These are phyloP conservation scores for Denticeps clupeoides DNA, from an alignment of 2,797 vertebrate species.

Conservation along the genomic window DNA sequence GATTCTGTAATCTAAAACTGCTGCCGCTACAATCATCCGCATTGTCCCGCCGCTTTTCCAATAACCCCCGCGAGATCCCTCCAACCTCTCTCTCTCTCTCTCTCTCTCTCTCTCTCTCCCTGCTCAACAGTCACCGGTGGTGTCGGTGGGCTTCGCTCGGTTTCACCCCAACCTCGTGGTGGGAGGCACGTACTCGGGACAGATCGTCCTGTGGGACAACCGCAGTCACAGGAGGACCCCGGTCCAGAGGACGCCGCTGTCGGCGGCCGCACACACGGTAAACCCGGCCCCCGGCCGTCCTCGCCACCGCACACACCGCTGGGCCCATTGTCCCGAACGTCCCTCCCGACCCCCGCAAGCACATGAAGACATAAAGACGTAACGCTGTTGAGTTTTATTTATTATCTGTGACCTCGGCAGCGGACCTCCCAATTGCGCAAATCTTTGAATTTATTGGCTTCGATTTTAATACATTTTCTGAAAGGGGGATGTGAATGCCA, in stretches of 20 bases:
- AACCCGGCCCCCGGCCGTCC: slow-evolving; percentile 69
- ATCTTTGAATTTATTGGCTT: too few relatives aligned
- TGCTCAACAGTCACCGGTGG: slow-evolving; percentile 96
- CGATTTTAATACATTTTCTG: too few relatives aligned
- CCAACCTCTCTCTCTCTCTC: slow-evolving; percentile 16
- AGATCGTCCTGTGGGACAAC: slow-evolving; percentile 96
- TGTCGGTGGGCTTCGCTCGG: slow-evolving; percentile 90
- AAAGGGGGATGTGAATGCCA: too few relatives aligned
- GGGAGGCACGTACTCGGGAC: slow-evolving; percentile 90
- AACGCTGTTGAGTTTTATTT: too few relatives aligned
- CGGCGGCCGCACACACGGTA: slow-evolving; percentile 92
- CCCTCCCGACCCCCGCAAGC: not conserved
- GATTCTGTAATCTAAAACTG: slow-evolving; percentile 65
- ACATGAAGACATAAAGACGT: not conserved
- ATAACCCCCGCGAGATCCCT: too few relatives aligned
- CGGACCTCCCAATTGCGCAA: too few relatives aligned
- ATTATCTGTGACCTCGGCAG: too few relatives aligned
- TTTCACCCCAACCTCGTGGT: slow-evolving; percentile 96
- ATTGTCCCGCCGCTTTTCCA: too few relatives aligned
- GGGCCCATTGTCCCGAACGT: slow-evolving; percentile 3
- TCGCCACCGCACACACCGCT: slow-evolving; percentile 91
- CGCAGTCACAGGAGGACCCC: slow-evolving; percentile 91
- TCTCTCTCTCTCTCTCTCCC: slow-evolving; percentile 23
- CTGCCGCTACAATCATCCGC: slow-evolving; percentile 50
- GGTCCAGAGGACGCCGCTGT: slow-evolving; percentile 88